Evolutionary conservation across 2,888 invertebrate genomes (phyloP), one percentile per base, ranked within the genome.

Genomic region (Diploptera punctata): DNA sequence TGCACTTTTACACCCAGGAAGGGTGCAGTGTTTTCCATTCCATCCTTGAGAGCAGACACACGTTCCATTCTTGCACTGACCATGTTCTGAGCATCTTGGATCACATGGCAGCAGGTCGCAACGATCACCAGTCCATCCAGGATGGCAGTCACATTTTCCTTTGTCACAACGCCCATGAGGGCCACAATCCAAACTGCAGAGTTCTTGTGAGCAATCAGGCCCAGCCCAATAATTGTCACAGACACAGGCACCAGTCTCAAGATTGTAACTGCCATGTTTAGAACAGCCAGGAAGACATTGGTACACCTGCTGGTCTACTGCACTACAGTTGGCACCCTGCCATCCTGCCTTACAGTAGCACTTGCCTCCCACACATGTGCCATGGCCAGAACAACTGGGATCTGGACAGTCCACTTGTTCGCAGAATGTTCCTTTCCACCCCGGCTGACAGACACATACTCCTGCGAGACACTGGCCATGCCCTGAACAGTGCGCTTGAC

Each of bases 1-100:
- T 72, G 92, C 92, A 80, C 93, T 94, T 80, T 93, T 93, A 82
- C 99, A 99, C 77, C 98, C 99, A 83, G 98, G 95, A 80, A 98
- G 84, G 73, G 97, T 97, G 86, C 99, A 99, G 82, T 98, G 97
- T 79, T 93, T 90, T 77, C 99, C 99, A 83, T 99, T 99, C 98
- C 98, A 99, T 76, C 99, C 99, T 82, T 95, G 94, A 69, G 95
- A 93, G 83, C 99, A 99, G 70, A 97, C 93, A 83, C 99, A 99
- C 67, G 97, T 97, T 74, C 99, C 99, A 83, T 99, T 98, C 82
- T 94, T 93, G 85, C 99, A 99, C 81, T 95, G 95, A 21, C 99
- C 99, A 81, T 99, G 97, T 79, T 94, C 94, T 70, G 93, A 92
- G 83, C 99, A 99, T 75, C 97, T 89, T 75, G 88, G 84, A 83